Conservation (phyloP, 2,797 vertebrate species). For the Halcyon chelicuti region DNA sequence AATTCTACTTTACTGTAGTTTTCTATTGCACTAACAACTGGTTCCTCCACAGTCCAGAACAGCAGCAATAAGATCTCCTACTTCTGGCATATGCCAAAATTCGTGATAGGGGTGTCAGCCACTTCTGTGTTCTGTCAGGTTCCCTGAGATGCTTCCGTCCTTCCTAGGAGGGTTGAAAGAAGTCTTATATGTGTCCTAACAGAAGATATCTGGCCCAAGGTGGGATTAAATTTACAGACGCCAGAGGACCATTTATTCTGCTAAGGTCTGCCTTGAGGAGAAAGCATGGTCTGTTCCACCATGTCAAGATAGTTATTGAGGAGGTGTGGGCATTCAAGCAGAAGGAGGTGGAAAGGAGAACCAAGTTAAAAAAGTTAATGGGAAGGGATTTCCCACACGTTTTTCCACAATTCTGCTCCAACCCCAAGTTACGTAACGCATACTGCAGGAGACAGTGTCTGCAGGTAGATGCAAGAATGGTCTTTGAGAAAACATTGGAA, state of each 20-base stretch:
- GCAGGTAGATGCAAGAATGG: background rate
- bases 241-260: background rate
- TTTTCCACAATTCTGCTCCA: background rate
- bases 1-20: background rate
- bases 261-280: background rate
- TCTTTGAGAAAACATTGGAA: background rate
- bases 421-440: accelerated
- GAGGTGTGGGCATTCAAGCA: background rate
- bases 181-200: background rate
- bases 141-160: background rate
- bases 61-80: background rate
- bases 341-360: background rate
- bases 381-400: background rate
- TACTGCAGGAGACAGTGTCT: background rate
- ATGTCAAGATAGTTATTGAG: background rate
- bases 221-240: background rate
- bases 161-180: background rate
- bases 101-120: background rate
- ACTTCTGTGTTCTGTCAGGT: background rate
- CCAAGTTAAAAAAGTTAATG: background rate
- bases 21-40: background rate
- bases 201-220: background rate
- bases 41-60: background rate
- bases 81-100: background rate
- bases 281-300: background rate